Evolutionary conservation across 2,113 vertebrate genomes (phyloP).

Genomic region (Petrocephalus zakoni): DNA sequence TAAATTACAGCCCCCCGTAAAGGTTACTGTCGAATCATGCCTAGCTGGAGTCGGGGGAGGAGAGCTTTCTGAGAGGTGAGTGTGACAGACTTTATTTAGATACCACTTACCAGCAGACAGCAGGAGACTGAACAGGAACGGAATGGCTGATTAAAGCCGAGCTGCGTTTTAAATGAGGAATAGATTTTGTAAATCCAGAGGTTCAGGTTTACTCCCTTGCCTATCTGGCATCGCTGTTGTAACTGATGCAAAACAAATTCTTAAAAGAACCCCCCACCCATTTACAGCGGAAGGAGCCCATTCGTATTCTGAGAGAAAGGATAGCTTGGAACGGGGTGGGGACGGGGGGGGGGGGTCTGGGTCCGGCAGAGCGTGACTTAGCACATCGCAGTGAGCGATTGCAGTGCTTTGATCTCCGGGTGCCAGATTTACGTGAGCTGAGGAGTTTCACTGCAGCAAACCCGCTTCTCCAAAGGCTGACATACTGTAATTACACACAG

Average conservation of each 20-base stretch:
- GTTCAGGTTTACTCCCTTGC: neutral
- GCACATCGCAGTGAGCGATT: neutral
- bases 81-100: slow-evolving; percentile 8
- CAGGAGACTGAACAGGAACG: neutral
- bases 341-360: neutral
- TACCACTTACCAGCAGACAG: neutral
- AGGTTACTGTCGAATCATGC: neutral
- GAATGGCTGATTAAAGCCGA: neutral
- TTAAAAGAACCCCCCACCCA: neutral
- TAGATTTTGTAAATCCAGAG: neutral
- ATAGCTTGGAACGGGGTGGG: too few relatives aligned
- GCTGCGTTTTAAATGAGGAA: neutral
- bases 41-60: neutral
- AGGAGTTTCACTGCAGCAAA: neutral
- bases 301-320: neutral
- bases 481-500: slow-evolving; percentile 4
- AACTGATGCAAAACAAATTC: neutral
- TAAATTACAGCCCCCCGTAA: slow-evolving; percentile 5
- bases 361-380: neutral
- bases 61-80: neutral
- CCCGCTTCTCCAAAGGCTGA: neutral
- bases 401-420: neutral
- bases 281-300: neutral
- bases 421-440: neutral
- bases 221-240: neutral